Percentiles rank a stretch among this genome's conserved stretches.
phyloP scores from a whole-genome alignment of 2,888 invertebrate genomes.

The Cylloceria caligata region DNA sequence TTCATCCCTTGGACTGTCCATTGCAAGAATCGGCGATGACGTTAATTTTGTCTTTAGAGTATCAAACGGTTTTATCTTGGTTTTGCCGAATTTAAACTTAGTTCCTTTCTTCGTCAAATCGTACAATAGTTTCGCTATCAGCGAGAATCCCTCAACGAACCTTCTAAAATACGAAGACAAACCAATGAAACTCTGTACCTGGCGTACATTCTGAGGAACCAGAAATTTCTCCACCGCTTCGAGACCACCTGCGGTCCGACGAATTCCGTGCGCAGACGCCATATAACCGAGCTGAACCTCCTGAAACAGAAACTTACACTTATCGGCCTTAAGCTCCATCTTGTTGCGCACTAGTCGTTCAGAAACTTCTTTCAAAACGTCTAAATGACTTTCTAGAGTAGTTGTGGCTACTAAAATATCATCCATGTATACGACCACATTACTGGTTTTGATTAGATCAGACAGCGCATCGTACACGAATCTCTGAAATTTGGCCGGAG shows the following conservation, averaged over 20 bases:
- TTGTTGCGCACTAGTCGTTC: slow-evolving; percentile 42
- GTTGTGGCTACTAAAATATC: slow-evolving; percentile 43
- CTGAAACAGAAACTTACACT: slow-evolving; percentile 65
- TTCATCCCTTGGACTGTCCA: slow-evolving; percentile 74
- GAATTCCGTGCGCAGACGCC: slow-evolving; percentile 62
- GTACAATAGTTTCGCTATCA: slow-evolving; percentile 75
- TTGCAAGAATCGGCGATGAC: slow-evolving; percentile 71
- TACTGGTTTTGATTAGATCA: neutral
- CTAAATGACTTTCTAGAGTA: slow-evolving; percentile 51
- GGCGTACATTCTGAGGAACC: slow-evolving; percentile 57
- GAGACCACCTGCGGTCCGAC: slow-evolving; percentile 63
- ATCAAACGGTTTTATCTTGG: slow-evolving; percentile 69
- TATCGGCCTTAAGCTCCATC: slow-evolving; percentile 57
- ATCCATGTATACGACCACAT: slow-evolving; percentile 55
- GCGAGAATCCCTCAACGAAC: slow-evolving; percentile 69
- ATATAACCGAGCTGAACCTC: slow-evolving; percentile 67
- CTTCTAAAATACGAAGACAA: slow-evolving; percentile 73
- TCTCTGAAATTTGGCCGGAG: slow-evolving; percentile 51
- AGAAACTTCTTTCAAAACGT: slow-evolving; percentile 38
- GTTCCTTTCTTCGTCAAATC: slow-evolving; percentile 69
- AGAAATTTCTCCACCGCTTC: slow-evolving; percentile 67
- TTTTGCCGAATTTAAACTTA: slow-evolving; percentile 71
- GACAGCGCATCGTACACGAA: neutral
- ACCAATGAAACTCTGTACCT: slow-evolving; percentile 72
- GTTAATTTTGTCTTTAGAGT: slow-evolving; percentile 67